Conservation (phyloP, 1,140 invertebrate species). For the Drosophila equinoxialis region DNA sequence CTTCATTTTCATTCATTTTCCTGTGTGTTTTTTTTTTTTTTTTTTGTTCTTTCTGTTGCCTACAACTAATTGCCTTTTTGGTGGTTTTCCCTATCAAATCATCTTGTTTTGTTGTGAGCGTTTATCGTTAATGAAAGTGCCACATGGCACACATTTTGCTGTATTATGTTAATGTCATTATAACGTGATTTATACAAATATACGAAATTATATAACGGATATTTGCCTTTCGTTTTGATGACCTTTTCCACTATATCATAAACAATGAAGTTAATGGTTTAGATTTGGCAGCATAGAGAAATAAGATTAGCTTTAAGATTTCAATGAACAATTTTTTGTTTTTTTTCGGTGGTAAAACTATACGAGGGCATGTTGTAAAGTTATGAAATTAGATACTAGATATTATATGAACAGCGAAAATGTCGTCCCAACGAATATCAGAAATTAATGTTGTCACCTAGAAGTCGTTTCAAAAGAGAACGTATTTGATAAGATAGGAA, state of each 20-base stretch:
- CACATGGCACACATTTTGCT: conserved; percentile 34
- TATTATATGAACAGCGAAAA: too few species aligned
- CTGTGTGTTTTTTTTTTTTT: neutral
- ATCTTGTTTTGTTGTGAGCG: conserved; percentile 45
- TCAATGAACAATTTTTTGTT: neutral
- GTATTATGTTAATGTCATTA: conserved; percentile 72
- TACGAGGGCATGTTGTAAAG: neutral
- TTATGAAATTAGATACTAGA: neutral
- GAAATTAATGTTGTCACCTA: too few species aligned
- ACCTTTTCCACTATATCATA: conserved; percentile 44
- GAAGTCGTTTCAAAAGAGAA: too few species aligned
- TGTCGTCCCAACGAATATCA: too few species aligned
- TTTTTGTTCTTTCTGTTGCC: neutral
- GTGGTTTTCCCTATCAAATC: conserved; percentile 49
- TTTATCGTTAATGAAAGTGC: conserved; percentile 50
- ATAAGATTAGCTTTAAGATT: conserved; percentile 4
- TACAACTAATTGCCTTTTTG: conserved; percentile 63
- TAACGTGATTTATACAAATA: conserved; percentile 75
- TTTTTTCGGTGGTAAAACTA: too few species aligned
- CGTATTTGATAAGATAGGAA: too few species aligned
- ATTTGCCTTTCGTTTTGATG: conserved; percentile 58
- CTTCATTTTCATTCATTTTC: neutral
- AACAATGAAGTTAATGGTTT: conserved; percentile 53
- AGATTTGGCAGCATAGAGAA: neutral
- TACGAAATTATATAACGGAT: conserved; percentile 10